phyloP scores from a whole-genome alignment of 2,113 vertebrate species.

The Odontophorus gujanensis region DNA sequence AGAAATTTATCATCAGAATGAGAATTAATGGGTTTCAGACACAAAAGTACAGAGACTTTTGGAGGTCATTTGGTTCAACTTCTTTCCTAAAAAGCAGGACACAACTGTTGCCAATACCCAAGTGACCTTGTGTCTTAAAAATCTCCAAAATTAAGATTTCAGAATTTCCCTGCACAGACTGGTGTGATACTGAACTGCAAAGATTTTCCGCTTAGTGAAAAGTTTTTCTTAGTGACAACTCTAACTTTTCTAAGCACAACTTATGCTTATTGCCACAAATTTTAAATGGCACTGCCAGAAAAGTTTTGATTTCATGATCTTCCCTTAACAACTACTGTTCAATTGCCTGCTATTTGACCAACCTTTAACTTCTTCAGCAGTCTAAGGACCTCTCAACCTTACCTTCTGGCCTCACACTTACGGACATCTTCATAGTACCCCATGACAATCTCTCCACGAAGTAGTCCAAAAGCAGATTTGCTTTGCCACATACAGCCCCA shows the following conservation, averaged over 20 bases:
- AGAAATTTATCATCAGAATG: neutral
- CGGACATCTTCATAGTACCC: neutral
- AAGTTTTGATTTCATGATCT: neutral
- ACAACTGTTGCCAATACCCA: neutral
- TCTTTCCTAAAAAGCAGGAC: neutral
- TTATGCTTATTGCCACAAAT: neutral
- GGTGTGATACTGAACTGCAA: neutral
- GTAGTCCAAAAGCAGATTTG: neutral
- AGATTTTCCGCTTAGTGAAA: neutral
- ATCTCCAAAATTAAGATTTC: neutral
- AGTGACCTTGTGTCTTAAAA: neutral
- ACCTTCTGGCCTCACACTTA: neutral
- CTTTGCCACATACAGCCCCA: neutral
- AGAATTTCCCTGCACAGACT: neutral
- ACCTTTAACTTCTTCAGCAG: neutral
- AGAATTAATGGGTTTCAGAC: neutral
- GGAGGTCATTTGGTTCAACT: neutral
- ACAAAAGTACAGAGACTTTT: neutral
- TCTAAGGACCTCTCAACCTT: neutral
- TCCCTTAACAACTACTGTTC: neutral
- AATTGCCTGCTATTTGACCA: neutral
- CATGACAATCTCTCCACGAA: neutral
- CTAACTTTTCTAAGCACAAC: neutral
- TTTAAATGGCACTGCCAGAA: neutral
- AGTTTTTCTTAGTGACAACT: neutral